These are phyloP conservation scores for Aurelia aurita DNA, from an alignment of 30 jellyfish, hydroid and myxozoan genomes.

Conservation along the genomic window DNA sequence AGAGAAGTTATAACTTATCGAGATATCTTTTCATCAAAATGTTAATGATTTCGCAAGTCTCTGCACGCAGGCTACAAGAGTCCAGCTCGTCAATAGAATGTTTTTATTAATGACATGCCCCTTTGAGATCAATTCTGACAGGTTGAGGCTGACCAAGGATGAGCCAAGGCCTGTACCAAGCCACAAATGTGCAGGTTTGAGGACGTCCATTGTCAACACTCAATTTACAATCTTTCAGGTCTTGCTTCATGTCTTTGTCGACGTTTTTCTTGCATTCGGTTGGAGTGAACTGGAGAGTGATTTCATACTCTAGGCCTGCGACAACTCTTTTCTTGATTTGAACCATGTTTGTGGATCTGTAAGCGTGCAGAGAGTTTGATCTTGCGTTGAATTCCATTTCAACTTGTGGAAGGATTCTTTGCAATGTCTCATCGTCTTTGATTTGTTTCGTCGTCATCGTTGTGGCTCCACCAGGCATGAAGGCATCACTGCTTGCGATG, in stretches of 20 bases:
- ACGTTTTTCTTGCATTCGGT: slow-evolving; percentile 64
- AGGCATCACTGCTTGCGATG: slow-evolving; percentile 33
- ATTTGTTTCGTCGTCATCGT: slow-evolving; percentile 41
- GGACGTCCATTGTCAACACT: slow-evolving; percentile 34
- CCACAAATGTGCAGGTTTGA: slow-evolving; percentile 45
- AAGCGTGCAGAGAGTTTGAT: slow-evolving; percentile 44
- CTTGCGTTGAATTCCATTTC: slow-evolving; percentile 39
- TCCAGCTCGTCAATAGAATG: not conserved
- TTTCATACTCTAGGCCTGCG: slow-evolving; percentile 43
- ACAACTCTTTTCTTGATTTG: slow-evolving; percentile 19
- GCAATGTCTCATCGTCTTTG: slow-evolving; percentile 13
- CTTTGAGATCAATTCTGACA: slow-evolving; percentile 20
- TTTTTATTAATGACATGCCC: not conserved
- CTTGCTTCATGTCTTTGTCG: slow-evolving; percentile 39
- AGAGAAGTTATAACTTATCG: no score
- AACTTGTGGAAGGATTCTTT: slow-evolving; percentile 20
- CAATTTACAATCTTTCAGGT: slow-evolving; percentile 36
- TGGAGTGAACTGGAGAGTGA: slow-evolving; percentile 14
- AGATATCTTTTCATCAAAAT: no score
- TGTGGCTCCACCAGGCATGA: slow-evolving; percentile 40
- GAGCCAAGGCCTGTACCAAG: slow-evolving; percentile 71
- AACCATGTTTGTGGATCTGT: slow-evolving; percentile 5
- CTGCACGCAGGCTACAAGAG: no score
- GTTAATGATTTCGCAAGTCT: no score
- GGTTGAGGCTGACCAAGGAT: slow-evolving; percentile 65